Percentiles rank a stretch among this genome's conserved stretches.
Evolutionary conservation across 2,113 vertebrate genomes (phyloP).

Genomic region (Anguilla japonica): DNA sequence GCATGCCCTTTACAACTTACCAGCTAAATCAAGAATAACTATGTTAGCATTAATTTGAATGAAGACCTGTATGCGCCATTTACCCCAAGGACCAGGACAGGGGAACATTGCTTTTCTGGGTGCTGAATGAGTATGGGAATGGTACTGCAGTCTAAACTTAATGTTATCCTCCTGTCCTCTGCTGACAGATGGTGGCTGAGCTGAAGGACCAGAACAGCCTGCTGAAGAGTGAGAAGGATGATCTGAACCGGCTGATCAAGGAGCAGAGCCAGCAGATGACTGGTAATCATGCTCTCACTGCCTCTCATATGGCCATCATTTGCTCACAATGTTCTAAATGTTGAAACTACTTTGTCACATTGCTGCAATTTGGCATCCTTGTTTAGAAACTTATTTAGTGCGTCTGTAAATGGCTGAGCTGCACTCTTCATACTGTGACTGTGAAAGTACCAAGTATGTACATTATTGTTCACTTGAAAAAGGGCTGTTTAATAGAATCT

Average conservation of each 20-base stretch:
- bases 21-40: neutral
- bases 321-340: neutral
- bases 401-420: neutral
- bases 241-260: conserved; percentile 76
- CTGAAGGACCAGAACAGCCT: conserved; percentile 84
- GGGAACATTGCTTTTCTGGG: neutral
- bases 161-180: neutral
- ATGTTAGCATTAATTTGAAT: neutral
- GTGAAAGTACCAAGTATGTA: too few species aligned
- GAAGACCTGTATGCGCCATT: too few species aligned
- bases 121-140: neutral
- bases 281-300: conserved; percentile 64
- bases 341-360: too few species aligned
- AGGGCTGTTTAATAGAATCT: neutral
- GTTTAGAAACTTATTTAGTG: neutral
- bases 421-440: too few species aligned
- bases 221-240: conserved; percentile 82
- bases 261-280: conserved; percentile 80
- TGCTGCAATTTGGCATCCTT: neutral
- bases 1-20: neutral
- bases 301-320: neutral
- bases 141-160: neutral
- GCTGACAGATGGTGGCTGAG: conserved; percentile 77
- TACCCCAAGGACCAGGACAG: neutral
- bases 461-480: too few species aligned